Evolutionary conservation across 2,113 vertebrate genomes (phyloP).

Genomic region (Psittacara wagleri): DNA sequence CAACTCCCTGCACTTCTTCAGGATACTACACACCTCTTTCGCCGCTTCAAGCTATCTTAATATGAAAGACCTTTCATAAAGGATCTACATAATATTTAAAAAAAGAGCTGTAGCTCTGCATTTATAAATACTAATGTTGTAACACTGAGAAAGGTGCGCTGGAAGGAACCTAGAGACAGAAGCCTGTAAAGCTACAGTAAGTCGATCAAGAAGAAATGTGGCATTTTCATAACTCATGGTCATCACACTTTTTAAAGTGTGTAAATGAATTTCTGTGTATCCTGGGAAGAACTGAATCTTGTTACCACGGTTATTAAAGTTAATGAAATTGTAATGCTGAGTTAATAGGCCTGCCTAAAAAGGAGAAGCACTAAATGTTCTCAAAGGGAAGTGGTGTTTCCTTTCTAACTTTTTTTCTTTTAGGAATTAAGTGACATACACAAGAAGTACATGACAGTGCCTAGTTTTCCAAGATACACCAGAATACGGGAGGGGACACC

Average conservation of each 20-base stretch:
- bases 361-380: background rate
- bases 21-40: background rate
- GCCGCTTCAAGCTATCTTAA: background rate
- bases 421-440: background rate
- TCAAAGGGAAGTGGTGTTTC: background rate
- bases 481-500: background rate
- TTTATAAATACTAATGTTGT: background rate
- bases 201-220: background rate
- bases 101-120: background rate
- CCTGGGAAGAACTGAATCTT: background rate
- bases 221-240: background rate
- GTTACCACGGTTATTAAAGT: background rate
- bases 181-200: background rate
- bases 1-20: background rate
- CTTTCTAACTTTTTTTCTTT: background rate
- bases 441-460: background rate
- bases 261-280: background rate
- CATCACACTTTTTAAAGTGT: background rate
- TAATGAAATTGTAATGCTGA: background rate
- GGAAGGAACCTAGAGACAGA: background rate
- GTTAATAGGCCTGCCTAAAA: background rate
- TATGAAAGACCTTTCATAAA: background rate
- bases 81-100: background rate
- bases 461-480: background rate
- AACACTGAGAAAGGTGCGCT: background rate